Percentiles rank a stretch among this genome's conserved stretches.
These are phyloP conservation scores for Trachurus trachurus DNA, from an alignment of 2,797 vertebrate species.

Conservation along the genomic window DNA sequence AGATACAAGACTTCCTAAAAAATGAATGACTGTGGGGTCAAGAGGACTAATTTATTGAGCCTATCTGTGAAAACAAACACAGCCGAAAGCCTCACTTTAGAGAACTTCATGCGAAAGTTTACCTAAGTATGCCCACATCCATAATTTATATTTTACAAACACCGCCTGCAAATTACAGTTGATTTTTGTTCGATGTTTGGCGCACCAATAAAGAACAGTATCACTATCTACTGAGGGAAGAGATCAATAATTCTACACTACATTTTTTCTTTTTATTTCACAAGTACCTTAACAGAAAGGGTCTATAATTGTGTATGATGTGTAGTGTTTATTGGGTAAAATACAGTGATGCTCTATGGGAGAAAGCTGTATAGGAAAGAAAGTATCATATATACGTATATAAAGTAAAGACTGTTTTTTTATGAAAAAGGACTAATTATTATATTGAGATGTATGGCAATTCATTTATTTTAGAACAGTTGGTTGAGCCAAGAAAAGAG, in stretches of 20 bases:
- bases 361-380: not conserved
- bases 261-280: not conserved
- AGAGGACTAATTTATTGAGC: conserved; percentile 22
- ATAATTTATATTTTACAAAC: not conserved
- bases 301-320: too few species aligned
- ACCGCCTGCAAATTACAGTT: not conserved
- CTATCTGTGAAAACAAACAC: conserved; percentile 15
- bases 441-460: too few species aligned
- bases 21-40: conserved; percentile 27
- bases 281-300: not conserved
- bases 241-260: not conserved
- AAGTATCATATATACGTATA: not conserved
- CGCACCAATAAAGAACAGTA: not conserved
- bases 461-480: too few species aligned
- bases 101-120: not conserved
- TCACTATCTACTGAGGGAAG: not conserved
- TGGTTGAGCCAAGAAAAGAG: too few species aligned
- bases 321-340: not conserved
- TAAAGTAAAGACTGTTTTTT: not conserved
- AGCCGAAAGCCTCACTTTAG: not conserved
- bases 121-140: not conserved
- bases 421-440: not conserved
- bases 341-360: not conserved
- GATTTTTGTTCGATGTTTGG: not conserved
- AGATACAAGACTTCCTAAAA: conserved; percentile 40